Evolutionary conservation across 2,113 vertebrate genomes (phyloP).

Genomic region (Bubo bubo): DNA sequence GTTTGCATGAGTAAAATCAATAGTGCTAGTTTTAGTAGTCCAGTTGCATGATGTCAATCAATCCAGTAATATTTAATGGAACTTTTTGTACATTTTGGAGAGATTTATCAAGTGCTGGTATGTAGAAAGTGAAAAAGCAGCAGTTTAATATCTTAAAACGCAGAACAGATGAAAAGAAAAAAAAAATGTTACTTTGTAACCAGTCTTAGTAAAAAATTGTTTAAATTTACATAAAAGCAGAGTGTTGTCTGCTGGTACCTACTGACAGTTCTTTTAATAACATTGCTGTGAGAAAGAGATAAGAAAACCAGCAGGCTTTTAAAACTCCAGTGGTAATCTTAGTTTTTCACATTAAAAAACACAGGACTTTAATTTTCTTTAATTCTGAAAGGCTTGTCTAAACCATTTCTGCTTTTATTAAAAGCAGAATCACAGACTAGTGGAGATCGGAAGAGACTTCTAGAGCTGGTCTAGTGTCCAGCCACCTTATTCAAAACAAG

Average conservation of each 20-base stretch:
- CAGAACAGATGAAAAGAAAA: neutral
- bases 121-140: neutral
- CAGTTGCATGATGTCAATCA: neutral
- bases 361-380: constrained; percentile 35
- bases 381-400: neutral
- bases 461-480: neutral
- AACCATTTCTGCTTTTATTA: neutral
- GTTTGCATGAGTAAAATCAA: neutral
- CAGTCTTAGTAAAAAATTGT: constrained; percentile 5
- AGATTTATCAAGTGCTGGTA: neutral
- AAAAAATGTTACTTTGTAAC: neutral
- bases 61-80: neutral
- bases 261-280: constrained; percentile 55
- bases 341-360: constrained; percentile 56
- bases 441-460: neutral
- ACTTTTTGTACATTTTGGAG: neutral
- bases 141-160: neutral
- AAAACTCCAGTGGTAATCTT: constrained; percentile 57
- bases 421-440: neutral
- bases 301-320: constrained; percentile 51
- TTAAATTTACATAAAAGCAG: constrained; percentile 56
- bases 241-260: neutral
- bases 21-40: neutral
- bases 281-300: constrained; percentile 64
- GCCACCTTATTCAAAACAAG: neutral